phyloP scores from a whole-genome alignment of 2,888 invertebrate species.

The Argyra leucocephala region DNA sequence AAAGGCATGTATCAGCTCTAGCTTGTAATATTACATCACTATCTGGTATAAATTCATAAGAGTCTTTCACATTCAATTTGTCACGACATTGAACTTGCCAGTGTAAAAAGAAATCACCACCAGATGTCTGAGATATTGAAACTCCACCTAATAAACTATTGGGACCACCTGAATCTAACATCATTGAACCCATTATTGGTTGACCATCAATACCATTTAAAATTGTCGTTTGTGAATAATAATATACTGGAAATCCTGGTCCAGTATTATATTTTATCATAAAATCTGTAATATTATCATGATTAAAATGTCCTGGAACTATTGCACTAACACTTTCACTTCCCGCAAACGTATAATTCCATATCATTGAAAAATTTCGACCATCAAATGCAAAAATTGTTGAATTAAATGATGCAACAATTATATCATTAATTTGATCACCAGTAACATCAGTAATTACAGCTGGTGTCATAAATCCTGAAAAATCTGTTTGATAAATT shows the following conservation, averaged over 20 bases:
- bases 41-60: conserved; percentile 47
- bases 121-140: conserved; percentile 45
- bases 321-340: conserved; percentile 66
- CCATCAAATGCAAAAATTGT: conserved; percentile 65
- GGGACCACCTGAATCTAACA: conserved; percentile 42
- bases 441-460: conserved; percentile 61
- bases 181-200: conserved; percentile 38
- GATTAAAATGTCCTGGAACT: conserved; percentile 67
- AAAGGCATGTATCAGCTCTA: conserved; percentile 54
- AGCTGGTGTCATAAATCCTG: conserved; percentile 58
- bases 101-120: conserved; percentile 67
- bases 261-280: conserved; percentile 60
- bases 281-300: conserved; percentile 67
- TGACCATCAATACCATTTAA: conserved; percentile 37
- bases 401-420: conserved; percentile 63
- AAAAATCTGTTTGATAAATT: conserved; percentile 51
- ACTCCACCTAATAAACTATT: conserved; percentile 41
- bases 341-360: conserved; percentile 58
- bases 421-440: conserved; percentile 61
- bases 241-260: conserved; percentile 63
- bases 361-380: conserved; percentile 53
- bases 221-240: conserved; percentile 53
- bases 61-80: conserved; percentile 44
- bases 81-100: conserved; percentile 58
- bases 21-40: conserved; percentile 42